A percentile compares a stretch with the other conserved stretches of the same genome.
Conservation (phyloP, 2,797 vertebrate species). For the Tiaroga cobitis region DNA sequence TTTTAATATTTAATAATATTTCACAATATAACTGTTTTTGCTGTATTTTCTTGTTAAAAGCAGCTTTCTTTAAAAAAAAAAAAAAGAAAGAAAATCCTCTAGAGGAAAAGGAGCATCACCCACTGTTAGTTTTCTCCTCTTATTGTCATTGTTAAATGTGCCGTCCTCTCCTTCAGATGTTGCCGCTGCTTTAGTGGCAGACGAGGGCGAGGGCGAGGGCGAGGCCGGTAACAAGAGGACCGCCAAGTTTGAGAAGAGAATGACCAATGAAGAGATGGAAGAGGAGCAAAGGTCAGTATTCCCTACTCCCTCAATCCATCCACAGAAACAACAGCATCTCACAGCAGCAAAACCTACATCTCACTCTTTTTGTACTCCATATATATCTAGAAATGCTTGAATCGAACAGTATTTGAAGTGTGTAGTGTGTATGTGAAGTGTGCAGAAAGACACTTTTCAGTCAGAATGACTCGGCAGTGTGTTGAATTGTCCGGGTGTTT, state of each 20-base stretch:
- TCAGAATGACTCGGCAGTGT: background rate
- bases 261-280: slow-evolving; percentile 90
- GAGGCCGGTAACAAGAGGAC: slow-evolving; percentile 83
- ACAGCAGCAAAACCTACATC: background rate
- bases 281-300: slow-evolving; percentile 90
- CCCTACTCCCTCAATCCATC: background rate
- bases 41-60: no score
- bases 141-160: background rate
- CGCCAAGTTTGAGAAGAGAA: slow-evolving; percentile 84
- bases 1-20: no score
- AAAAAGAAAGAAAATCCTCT: background rate
- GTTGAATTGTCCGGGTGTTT: background rate
- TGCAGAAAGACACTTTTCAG: background rate
- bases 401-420: background rate
- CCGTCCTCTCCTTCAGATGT: slow-evolving; percentile 58
- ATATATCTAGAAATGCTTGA: background rate
- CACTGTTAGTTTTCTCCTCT: background rate
- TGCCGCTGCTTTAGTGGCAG: slow-evolving; percentile 59
- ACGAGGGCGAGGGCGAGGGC: slow-evolving; percentile 64
- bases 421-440: background rate
- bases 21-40: background rate
- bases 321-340: background rate
- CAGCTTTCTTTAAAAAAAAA: background rate
- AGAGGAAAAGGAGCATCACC: background rate
- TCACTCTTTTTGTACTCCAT: background rate